Evolutionary conservation across 2,888 invertebrate genomes (phyloP), one percentile per base, ranked within the genome.

Genomic region (Hedya salicella): DNA sequence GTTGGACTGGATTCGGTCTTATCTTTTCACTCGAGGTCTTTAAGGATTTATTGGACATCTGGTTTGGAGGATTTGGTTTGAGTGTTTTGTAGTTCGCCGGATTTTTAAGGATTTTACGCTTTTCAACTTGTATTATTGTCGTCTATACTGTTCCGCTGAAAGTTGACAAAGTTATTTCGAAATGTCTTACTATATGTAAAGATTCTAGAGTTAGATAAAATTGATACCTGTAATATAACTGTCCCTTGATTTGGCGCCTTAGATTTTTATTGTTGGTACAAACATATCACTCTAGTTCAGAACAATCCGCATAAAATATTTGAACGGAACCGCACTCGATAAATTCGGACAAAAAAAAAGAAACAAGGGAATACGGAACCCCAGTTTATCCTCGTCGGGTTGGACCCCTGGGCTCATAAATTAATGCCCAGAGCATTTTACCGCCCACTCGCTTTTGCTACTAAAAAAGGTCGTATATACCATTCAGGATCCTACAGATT

Each of bases 301-400:
- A 74, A 70, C 65, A 54, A 53, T 63, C 40, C 68, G 64, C 59
- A 71, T 71, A 76, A 69, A 73, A 79, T 78, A 78, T 72, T 69
- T 68, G 76, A 76, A 71, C 68, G 67, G 74, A 40, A 60, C 53
- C 75, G 72, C 72, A 75, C 79, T 79, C 80, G 78, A 85, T 85
- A 85, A 85, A 82, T 85, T 82, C 78, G 79, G 80, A 80, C 78
- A 76, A 80, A 83, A 79, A n/a, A 25, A 77, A 79, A 77, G 78
- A 78, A 72, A 71, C 70, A 73, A 40, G 40, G 54, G 69, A 73
- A 79, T 78, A 75, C 69, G 77, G 80, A 78, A 75, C 80, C 74
- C 79, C 71, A 79, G 69, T 75, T 74, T 73, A 70, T 75, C 72
- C 74, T 70, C 71, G 74, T 75, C 78, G 66, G 72, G 69, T 42